A percentile compares a stretch with the other conserved stretches of the same genome.
These are phyloP conservation scores for Theretra japonica DNA, from an alignment of 2,888 invertebrate species.

Conservation along the genomic window DNA sequence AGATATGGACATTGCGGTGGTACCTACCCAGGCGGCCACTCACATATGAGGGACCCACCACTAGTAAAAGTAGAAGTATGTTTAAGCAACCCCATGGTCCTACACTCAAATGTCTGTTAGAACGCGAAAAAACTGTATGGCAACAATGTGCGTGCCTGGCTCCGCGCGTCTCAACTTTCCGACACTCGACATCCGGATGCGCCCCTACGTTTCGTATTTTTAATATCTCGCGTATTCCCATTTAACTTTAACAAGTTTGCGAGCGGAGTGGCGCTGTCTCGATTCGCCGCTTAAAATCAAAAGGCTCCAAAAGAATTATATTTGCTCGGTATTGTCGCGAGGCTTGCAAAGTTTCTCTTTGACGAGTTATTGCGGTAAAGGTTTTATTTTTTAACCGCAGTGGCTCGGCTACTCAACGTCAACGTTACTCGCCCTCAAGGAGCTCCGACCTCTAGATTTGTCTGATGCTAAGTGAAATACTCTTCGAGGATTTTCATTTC, in stretches of 20 bases:
- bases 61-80: too few species aligned
- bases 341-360: background rate
- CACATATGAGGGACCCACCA: too few species aligned
- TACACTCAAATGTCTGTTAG: background rate
- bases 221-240: background rate
- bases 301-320: background rate
- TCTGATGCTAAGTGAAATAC: background rate
- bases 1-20: too few species aligned
- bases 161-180: background rate
- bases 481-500: background rate
- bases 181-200: background rate
- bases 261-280: background rate
- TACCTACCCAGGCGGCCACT: too few species aligned
- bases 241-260: background rate
- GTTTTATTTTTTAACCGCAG: background rate
- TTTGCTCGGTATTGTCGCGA: background rate
- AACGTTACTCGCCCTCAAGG: background rate
- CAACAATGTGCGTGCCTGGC: too few species aligned
- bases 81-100: too few species aligned
- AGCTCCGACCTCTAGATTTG: background rate
- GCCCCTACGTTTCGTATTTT: background rate
- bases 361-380: background rate
- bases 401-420: background rate
- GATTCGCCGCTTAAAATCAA: background rate
- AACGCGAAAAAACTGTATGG: background rate